Conservation (phyloP, 2,797 vertebrate genomes). For the Chelidonichthys spinosus region DNA sequence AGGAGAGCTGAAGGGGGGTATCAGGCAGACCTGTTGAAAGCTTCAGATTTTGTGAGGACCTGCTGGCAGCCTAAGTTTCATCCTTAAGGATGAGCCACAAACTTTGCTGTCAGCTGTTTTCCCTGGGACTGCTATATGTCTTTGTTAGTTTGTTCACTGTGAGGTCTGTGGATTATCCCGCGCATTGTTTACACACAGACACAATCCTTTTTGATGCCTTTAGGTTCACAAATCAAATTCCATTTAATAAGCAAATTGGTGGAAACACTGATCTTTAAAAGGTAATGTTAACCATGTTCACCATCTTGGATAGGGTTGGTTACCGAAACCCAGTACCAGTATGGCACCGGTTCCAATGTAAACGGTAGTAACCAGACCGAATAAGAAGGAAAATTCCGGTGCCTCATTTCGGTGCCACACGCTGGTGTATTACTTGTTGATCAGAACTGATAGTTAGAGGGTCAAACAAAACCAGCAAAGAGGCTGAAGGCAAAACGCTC, state of each 20-base stretch:
- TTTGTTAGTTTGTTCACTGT: not conserved
- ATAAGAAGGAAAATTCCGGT: too few relatives aligned
- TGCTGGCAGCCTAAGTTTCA: constrained; percentile 9
- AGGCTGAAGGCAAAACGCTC: too few relatives aligned
- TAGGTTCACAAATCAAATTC: not conserved
- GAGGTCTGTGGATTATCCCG: constrained; percentile 3
- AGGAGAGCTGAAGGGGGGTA: not conserved
- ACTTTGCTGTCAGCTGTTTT: constrained; percentile 4
- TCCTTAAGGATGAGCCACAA: constrained; percentile 10
- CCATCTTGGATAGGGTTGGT: not conserved
- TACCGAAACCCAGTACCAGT: too few relatives aligned
- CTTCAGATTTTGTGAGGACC: constrained; percentile 9
- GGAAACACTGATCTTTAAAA: not conserved
- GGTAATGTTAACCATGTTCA: not conserved
- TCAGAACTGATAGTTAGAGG: too few relatives aligned
- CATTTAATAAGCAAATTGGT: too few relatives aligned
- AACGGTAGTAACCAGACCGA: too few relatives aligned
- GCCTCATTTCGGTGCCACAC: too few relatives aligned
- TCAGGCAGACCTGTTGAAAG: constrained; percentile 1
- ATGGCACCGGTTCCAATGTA: too few relatives aligned
- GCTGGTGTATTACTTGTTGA: too few relatives aligned
- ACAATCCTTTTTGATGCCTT: not conserved
- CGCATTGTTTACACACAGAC: not conserved
- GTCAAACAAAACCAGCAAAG: too few relatives aligned
- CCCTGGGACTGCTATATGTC: not conserved